phyloP scores from a whole-genome alignment of 2,888 invertebrate genomes.

The Geophilus truncorum region DNA sequence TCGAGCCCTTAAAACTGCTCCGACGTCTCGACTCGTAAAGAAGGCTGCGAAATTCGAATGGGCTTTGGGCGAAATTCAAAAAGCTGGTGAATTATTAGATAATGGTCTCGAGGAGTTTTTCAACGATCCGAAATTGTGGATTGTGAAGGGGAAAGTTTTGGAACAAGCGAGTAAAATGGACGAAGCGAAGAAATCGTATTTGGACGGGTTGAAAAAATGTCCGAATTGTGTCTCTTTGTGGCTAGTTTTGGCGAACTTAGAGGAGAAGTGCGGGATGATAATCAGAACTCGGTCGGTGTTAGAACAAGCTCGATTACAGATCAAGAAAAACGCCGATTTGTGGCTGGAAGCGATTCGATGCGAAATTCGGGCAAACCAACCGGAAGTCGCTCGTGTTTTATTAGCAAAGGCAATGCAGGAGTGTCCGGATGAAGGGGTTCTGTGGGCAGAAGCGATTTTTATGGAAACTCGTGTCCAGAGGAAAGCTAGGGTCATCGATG shows the following conservation, averaged over 20 bases:
- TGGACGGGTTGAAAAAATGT: conserved; percentile 83
- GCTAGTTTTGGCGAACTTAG: conserved; percentile 78
- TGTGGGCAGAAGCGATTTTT: conserved; percentile 98
- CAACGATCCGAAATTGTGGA: conserved; percentile 88
- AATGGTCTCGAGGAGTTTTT: conserved; percentile 85
- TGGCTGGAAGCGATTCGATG: conserved; percentile 91
- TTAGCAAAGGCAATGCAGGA: conserved; percentile 77
- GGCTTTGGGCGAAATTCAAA: conserved; percentile 81
- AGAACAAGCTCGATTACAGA: conserved; percentile 88
- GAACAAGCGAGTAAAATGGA: conserved; percentile 73
- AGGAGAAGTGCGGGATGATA: conserved; percentile 79
- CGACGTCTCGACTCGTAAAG: conserved; percentile 94
- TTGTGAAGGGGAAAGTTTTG: conserved; percentile 98
- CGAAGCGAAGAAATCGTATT: conserved; percentile 81
- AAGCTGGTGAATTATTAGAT: conserved; percentile 72
- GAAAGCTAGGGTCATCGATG: conserved; percentile 96
- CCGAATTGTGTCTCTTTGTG: conserved; percentile 86
- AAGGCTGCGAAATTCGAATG: conserved; percentile 98
- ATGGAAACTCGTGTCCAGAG: conserved; percentile 93
- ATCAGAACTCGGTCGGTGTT: conserved; percentile 94
- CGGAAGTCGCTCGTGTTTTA: conserved; percentile 82
- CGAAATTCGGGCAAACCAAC: conserved; percentile 70
- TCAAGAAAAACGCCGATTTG: conserved; percentile 79
- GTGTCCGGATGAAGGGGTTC: conserved; percentile 68
- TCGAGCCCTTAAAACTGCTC: conserved; percentile 90